A percentile compares a stretch with the other conserved stretches of the same genome.
phyloP scores from a whole-genome alignment of 2,888 invertebrate genomes.

The Drosophila setosimentum region DNA sequence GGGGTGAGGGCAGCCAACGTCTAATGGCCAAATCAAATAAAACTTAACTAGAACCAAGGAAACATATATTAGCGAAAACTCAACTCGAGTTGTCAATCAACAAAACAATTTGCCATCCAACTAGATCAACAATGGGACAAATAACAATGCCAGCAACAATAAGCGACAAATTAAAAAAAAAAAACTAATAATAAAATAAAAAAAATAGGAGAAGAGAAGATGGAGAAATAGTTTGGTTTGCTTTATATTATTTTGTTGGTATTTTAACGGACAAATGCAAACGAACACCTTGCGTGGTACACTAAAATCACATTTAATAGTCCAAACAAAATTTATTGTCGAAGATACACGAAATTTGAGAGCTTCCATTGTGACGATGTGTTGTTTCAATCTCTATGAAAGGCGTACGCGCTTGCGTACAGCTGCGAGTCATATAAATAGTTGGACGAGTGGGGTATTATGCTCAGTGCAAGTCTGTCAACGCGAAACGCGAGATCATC shows the following conservation, averaged over 20 bases:
- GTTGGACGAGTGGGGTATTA: constrained; percentile 60
- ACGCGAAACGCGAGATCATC: constrained; percentile 63
- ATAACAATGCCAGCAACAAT: constrained; percentile 37
- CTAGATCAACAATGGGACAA: constrained; percentile 50
- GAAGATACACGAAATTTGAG: constrained; percentile 39
- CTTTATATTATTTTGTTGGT: constrained; percentile 34
- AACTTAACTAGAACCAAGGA: constrained; percentile 52
- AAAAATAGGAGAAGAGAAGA: not conserved
- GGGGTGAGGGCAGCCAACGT: constrained; percentile 22
- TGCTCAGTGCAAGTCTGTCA: constrained; percentile 78
- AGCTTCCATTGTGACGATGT: constrained; percentile 51
- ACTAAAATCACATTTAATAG: constrained; percentile 79
- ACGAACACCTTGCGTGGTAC: constrained; percentile 60
- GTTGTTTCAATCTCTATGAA: constrained; percentile 71
- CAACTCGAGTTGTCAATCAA: constrained; percentile 53
- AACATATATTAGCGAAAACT: constrained; percentile 51
- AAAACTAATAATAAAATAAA: not conserved
- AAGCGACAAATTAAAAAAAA: constrained; percentile 32
- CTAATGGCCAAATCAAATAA: constrained; percentile 67
- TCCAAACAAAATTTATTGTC: constrained; percentile 69
- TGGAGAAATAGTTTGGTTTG: constrained; percentile 22
- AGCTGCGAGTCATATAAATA: constrained; percentile 68
- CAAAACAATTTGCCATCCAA: constrained; percentile 29
- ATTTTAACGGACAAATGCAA: constrained; percentile 38
- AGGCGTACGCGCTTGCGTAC: constrained; percentile 51